Conservation (phyloP, 2,113 vertebrate genomes). For the Castor canadensis region DNA sequence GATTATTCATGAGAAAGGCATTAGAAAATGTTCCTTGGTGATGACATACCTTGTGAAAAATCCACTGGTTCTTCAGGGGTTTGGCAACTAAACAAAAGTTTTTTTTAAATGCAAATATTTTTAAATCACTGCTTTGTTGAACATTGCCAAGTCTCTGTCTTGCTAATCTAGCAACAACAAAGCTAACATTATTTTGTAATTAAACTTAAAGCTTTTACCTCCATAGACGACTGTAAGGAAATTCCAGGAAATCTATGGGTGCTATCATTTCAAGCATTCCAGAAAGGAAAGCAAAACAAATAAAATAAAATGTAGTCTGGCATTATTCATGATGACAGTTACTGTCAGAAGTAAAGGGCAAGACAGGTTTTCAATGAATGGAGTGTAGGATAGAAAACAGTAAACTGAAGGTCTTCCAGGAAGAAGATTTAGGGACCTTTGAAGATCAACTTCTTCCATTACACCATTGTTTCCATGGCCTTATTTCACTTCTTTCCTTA, state of each 20-base stretch:
- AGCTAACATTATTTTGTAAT: slow-evolving; percentile 57
- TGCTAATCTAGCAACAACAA: neutral
- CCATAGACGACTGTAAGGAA: slow-evolving; percentile 22
- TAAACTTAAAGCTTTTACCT: neutral
- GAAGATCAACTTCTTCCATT: neutral
- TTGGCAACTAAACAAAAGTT: slow-evolving; percentile 45
- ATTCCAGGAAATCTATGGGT: slow-evolving; percentile 57
- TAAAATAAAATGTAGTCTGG: neutral
- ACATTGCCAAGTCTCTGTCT: slow-evolving; percentile 37
- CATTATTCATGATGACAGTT: slow-evolving; percentile 25
- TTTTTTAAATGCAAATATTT: slow-evolving; percentile 28
- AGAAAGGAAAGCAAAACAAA: slow-evolving; percentile 23
- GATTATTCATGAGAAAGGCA: neutral
- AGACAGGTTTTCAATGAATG: neutral
- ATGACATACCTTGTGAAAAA: neutral
- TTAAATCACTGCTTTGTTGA: slow-evolving; percentile 6
- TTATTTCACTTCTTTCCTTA: neutral
- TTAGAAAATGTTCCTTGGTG: neutral
- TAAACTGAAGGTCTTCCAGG: neutral
- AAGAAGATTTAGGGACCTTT: neutral
- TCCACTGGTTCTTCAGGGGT: neutral
- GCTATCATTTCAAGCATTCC: slow-evolving; percentile 20
- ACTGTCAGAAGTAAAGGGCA: slow-evolving; percentile 16
- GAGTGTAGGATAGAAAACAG: neutral
- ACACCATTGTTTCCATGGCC: fast-evolving